Evolutionary conservation across 2,113 vertebrate genomes (phyloP), one percentile per base, ranked within the genome.

Genomic region (Edolisoma coerulescens): DNA sequence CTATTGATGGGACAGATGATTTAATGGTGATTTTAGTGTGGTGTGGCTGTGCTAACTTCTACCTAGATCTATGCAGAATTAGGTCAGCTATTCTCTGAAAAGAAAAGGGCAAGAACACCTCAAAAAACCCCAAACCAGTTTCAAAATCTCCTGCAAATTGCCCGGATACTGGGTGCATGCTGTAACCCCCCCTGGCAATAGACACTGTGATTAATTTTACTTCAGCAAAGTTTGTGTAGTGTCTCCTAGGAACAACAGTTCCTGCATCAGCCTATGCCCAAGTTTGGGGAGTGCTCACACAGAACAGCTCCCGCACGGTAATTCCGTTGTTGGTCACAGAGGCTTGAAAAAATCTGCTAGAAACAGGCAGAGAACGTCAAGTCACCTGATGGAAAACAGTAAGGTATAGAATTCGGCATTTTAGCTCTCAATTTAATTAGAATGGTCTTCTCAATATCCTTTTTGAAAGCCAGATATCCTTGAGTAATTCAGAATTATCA

Each of bases 341-440:
- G 65, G 0, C 26, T 20, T 35, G 35, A 30, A 59, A 63, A 78
- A 59, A 33, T 8, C 20, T 67, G 77, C 68, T 35, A 4, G 33
- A 39, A 89, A 30, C 4, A 2, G 42, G 5, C 41, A 8, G 54
- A 35, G 59, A 8, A 44, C 16, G 11, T 37, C 50, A 19, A 20
- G n/a, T 10, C 37, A 19, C 2, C 0, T 0, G 16, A 8, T 6
- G 24, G 45, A 19, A 59, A 87, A 12, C 41, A 50, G 26, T 3
- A 11, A 52, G 35, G 26, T 22, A 9, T 2, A 68, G 54, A 64
- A 59, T 23, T 39, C 14, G 1, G 28, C 4, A 23, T 57, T 88
- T 84, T 49, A 39, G 53, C 27, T 60, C 30, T 65, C 45, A 12
- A 7, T 64, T 82, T 41, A 82, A 41, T 75, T 50, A 54, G 32